Evolutionary conservation across 2,888 invertebrate species (phyloP).

Genomic region (Phengaris alcon): DNA sequence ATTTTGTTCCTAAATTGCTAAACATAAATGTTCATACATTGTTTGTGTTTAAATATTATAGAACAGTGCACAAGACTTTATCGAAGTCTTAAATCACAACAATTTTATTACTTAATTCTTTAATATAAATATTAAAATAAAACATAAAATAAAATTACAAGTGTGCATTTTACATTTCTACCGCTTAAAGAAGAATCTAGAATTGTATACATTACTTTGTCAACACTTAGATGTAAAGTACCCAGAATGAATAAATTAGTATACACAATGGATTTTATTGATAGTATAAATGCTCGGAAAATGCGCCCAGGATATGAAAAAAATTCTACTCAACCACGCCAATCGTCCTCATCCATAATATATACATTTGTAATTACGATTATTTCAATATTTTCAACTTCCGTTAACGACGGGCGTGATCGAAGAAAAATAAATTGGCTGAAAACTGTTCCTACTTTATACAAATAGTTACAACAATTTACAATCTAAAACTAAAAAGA

Average conservation of each 20-base stretch:
- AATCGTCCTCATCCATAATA: background rate
- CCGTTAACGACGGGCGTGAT: constrained; percentile 22
- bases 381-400: background rate
- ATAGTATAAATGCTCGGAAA: constrained; percentile 29
- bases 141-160: background rate
- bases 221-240: background rate
- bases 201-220: background rate
- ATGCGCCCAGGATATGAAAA: constrained; percentile 19
- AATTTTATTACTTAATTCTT: no score
- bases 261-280: constrained; percentile 19
- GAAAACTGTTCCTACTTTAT: constrained; percentile 29
- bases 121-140: background rate
- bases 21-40: background rate
- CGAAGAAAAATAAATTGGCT: constrained; percentile 14
- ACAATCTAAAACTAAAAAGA: constrained; percentile 32
- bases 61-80: background rate
- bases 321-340: constrained; percentile 26
- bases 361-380: constrained; percentile 17
- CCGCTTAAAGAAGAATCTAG: background rate
- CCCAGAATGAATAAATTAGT: constrained; percentile 6
- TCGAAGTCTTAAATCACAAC: no score
- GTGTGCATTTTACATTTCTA: background rate
- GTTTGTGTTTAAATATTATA: background rate
- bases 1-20: background rate
- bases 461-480: constrained; percentile 34